Base-by-base conservation (phyloP, 2,888 invertebrate genomes). In the Acheta domesticus region DNA sequence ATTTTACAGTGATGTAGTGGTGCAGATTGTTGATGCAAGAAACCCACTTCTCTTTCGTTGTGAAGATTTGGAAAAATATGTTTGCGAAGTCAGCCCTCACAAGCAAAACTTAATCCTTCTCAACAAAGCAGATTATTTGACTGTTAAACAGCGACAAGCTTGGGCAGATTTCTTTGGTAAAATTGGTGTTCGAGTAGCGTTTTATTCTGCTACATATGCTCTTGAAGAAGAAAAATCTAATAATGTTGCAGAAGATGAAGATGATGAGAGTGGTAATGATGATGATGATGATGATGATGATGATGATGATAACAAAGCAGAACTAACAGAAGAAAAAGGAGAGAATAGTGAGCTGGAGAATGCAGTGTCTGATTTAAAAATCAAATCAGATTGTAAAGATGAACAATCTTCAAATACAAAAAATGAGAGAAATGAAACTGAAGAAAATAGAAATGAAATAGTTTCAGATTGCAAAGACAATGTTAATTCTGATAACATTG, bases 51-150 rank as follows among this genome's bases (percentile, higher is more conserved):
- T 99, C 12, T 98, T 97, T 85, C 92, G 96, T 79, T 98, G 96
- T 87, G 92, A 93, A 84, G 99, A 99, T 88, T 89, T 99, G 79
- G 98, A 98, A 84, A 88, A 87, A 20, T 97, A 96, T 86, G 95
- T 96, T 0, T 91, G 91, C 82, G 96, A 96, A 87, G 90, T 96
- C 0, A 90, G 92, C 83, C 83, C 87, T 0, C 86, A 89, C 21
- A 96, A 97, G 86, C 87, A 91, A 81, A 96, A 94, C 86, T 89
- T 98, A 85, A 89, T 99, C 50, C 88, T 99, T 49, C 88, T 99
- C 48, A 99, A 99, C 87, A 99, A 99, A 86, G 95, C 99, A 0
- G 99, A 99, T 87, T 93, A 96, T 85, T 90, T 98, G 20, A 95
- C 92, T 0, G 90, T 91, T 76, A 87, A 91, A 83, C 98, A 98